Base-by-base conservation (phyloP, 2,888 invertebrate genomes). In the Emesis castigata region DNA sequence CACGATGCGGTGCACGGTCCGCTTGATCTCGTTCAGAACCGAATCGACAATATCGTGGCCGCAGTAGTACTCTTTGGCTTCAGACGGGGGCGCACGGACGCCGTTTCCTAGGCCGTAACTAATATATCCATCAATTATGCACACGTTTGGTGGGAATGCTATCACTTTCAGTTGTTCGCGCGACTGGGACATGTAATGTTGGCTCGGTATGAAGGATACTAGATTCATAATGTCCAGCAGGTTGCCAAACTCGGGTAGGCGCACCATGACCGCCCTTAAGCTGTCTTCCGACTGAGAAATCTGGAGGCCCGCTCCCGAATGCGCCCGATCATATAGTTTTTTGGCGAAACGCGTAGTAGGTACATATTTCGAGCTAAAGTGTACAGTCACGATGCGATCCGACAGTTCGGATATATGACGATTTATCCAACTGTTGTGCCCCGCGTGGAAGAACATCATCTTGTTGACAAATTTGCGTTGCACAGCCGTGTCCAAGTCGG, bases 41-140 rank as follows among this genome's bases (percentile, higher is more conserved):
- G 66, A 66, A 34, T 66, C 66, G 39, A 66, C 66, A 66, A 66
- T 66, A 20, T 66, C 66, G 66, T 66, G 66, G 44, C 66, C 66
- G 66, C 66, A 39, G 18, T 44, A 66, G 9, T 18, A 34, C 18
- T 18, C 66, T 9, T 11, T 20, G 34, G 34, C 65, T 20, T 65
- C 34, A n/a, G 39, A 39, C 34, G 66, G 20, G 14, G 66, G 66
- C 20, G 34, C 20, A 44, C 62, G 31, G 26, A 26, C 62, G n/a
- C 62, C 62, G 62, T 62, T 31, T 31, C 62, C 62, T 29, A 62
- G 62, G 62, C 62, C 62, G 62, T 62, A 62, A 26, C 62, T n/a
- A n/a, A 62, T 62, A 29, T 62, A 29, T 14, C 62, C 31, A 29
- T 62, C 29, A 29, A 62, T 31, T 26, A 62, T 62, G 62, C 62